Evolutionary conservation across 2,888 invertebrate species (phyloP).

Genomic region (Drosophila diplacantha): DNA sequence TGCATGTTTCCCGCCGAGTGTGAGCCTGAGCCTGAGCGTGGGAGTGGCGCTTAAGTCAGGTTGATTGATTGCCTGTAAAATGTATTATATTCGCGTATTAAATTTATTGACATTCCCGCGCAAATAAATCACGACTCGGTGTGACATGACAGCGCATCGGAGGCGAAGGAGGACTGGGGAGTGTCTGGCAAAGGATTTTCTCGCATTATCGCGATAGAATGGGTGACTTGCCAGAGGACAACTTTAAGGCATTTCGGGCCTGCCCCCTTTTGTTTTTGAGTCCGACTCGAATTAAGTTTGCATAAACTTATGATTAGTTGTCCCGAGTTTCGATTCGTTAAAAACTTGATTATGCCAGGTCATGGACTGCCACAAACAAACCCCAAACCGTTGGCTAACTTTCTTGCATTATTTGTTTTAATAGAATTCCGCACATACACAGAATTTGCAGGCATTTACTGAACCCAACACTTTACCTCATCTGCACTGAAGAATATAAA

Average conservation of each 20-base stretch:
- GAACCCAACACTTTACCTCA: slow-evolving; percentile 10
- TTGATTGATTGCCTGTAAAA: slow-evolving; percentile 52
- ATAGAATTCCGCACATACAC: slow-evolving; percentile 50
- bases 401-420: slow-evolving; percentile 52
- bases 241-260: slow-evolving; percentile 9
- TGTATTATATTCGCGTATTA: slow-evolving; percentile 40
- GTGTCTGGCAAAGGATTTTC: slow-evolving; percentile 36
- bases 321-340: slow-evolving; percentile 23
- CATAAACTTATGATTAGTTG: slow-evolving; percentile 38
- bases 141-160: slow-evolving; percentile 29
- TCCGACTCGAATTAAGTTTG: slow-evolving; percentile 21
- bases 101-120: slow-evolving; percentile 42
- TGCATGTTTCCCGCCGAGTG: slow-evolving; percentile 15
- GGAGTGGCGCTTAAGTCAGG: slow-evolving; percentile 30
- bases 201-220: slow-evolving; percentile 29
- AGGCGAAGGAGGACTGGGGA: slow-evolving; percentile 15
- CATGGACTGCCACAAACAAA: slow-evolving; percentile 33
- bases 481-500: background rate
- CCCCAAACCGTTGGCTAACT: slow-evolving; percentile 48
- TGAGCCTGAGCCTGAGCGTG: slow-evolving; percentile 9
- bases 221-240: background rate
- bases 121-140: slow-evolving; percentile 50
- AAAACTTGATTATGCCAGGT: slow-evolving; percentile 38
- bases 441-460: slow-evolving; percentile 31
- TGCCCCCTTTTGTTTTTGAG: slow-evolving; percentile 1